A percentile compares a stretch with the other conserved stretches of the same genome.
phyloP scores from a whole-genome alignment of 2,797 vertebrate species.

The Scarus forsteni region DNA sequence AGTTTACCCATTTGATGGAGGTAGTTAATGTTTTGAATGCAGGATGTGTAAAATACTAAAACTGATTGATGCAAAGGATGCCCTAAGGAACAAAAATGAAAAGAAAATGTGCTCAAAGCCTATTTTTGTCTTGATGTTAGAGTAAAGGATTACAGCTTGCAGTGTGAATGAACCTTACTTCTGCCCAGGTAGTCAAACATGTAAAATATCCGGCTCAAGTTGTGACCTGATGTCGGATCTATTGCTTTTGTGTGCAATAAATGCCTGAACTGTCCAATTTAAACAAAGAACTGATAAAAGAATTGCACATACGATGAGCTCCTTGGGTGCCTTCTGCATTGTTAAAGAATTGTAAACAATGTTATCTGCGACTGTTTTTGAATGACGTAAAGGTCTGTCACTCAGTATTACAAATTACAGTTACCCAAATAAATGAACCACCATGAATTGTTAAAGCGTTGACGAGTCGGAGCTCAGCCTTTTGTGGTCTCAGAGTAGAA shows the following conservation, averaged over 20 bases:
- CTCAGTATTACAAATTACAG: conserved; percentile 62
- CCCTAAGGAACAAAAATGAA: too few species aligned
- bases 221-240: conserved; percentile 55
- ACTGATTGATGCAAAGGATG: too few species aligned
- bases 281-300: conserved; percentile 36
- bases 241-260: conserved; percentile 51
- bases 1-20: too few species aligned
- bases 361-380: conserved; percentile 63
- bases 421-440: conserved; percentile 52
- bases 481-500: conserved; percentile 58
- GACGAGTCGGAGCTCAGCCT: conserved; percentile 50
- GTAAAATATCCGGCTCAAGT: conserved; percentile 57
- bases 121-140: too few species aligned
- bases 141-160: too few species aligned
- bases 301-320: conserved; percentile 72
- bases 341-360: conserved; percentile 37
- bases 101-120: too few species aligned
- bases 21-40: too few species aligned
- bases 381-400: conserved; percentile 63
- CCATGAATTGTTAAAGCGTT: conserved; percentile 34
- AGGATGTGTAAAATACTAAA: too few species aligned
- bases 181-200: conserved; percentile 36
- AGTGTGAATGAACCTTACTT: conserved; percentile 1
- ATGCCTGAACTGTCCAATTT: conserved; percentile 40
- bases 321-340: conserved; percentile 79